Percentiles rank a stretch among this genome's conserved stretches.
Evolutionary conservation across 2,888 invertebrate species (phyloP).

Genomic region (Timema cristinae): DNA sequence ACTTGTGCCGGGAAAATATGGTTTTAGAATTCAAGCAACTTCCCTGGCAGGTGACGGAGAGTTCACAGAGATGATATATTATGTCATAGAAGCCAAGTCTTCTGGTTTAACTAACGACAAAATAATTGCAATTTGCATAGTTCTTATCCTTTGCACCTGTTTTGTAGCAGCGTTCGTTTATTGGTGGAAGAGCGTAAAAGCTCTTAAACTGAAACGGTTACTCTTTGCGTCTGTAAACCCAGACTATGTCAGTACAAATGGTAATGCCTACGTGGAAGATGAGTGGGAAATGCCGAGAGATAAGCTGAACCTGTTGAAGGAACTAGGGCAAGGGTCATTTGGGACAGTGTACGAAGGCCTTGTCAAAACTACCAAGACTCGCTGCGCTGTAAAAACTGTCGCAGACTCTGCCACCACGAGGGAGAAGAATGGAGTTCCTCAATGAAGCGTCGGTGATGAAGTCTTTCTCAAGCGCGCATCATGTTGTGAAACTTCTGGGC

Average conservation of each 20-base stretch:
- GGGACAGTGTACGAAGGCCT: conserved; percentile 67
- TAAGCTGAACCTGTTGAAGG: conserved; percentile 53
- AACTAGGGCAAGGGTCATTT: conserved; percentile 68
- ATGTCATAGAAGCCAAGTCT: conserved; percentile 14
- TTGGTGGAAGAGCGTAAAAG: neutral
- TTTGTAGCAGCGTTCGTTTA: conserved; percentile 1
- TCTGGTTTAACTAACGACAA: neutral
- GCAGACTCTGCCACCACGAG: conserved; percentile 53
- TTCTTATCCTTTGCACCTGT: neutral
- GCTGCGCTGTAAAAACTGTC: conserved; percentile 62
- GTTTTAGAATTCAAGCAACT: conserved; percentile 68
- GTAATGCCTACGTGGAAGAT: conserved; percentile 55
- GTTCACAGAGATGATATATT: conserved; percentile 13
- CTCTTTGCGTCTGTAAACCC: conserved; percentile 58
- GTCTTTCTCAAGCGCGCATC: conserved; percentile 58
- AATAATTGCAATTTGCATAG: conserved; percentile 7
- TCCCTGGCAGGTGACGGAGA: conserved; percentile 71
- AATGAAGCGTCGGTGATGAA: conserved; percentile 73
- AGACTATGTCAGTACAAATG: conserved; percentile 44
- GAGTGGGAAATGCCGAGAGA: conserved; percentile 66
- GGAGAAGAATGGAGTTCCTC: conserved; percentile 59
- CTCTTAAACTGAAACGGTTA: conserved; percentile 42
- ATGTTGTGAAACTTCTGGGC: conserved; percentile 66
- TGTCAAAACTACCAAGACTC: conserved; percentile 43
- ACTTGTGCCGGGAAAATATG: conserved; percentile 73